phyloP scores from a whole-genome alignment of 2,113 vertebrate genomes.

The Struthidea cinerea region DNA sequence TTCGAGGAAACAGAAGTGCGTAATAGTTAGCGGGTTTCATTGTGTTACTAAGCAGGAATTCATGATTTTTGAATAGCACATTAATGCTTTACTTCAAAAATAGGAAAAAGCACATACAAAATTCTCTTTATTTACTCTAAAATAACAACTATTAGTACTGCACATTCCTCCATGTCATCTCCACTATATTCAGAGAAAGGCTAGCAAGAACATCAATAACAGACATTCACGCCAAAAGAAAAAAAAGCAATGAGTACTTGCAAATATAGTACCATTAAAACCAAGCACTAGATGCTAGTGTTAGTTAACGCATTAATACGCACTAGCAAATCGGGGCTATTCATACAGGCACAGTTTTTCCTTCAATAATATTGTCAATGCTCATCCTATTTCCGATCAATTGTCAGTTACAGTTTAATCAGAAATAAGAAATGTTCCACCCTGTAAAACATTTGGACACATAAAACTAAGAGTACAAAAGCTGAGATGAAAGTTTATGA shows the following conservation, averaged over 20 bases:
- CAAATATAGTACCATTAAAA: conserved; percentile 7
- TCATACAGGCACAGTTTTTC: conserved; percentile 14
- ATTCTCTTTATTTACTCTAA: not conserved
- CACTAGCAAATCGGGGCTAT: not conserved
- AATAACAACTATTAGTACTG: conserved; percentile 13
- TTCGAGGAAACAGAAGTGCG: not conserved
- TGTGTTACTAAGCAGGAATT: conserved; percentile 22
- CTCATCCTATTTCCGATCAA: not conserved
- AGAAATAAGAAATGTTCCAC: not conserved
- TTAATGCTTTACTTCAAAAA: conserved; percentile 2
- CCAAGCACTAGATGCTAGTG: not conserved
- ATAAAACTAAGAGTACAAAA: conserved; percentile 18
- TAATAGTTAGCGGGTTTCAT: not conserved
- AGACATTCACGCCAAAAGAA: not conserved
- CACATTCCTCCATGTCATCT: not conserved
- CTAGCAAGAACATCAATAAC: not conserved
- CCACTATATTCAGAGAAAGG: conserved; percentile 1
- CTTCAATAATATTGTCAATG: not conserved
- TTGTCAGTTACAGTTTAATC: not conserved
- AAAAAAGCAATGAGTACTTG: not conserved
- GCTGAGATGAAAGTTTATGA: conserved; percentile 8
- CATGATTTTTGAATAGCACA: not conserved
- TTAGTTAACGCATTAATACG: not conserved
- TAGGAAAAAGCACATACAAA: not conserved
- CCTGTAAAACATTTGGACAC: not conserved